Evolutionary conservation across 2,888 invertebrate species (phyloP), one percentile per base, ranked within the genome.

Genomic region (Endotricha flammealis): DNA sequence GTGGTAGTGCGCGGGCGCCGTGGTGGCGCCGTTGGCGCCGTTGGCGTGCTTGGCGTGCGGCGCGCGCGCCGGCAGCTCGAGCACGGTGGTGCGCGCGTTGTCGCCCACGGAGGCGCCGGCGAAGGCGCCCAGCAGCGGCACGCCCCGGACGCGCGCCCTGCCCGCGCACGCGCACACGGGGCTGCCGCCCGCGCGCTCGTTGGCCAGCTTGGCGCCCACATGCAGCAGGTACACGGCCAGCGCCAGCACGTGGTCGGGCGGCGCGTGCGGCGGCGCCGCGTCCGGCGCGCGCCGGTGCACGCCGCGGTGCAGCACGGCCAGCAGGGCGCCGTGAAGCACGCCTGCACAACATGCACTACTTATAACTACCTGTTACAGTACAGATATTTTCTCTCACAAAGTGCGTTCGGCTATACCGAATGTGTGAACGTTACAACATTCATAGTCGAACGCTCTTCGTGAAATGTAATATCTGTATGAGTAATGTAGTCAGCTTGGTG

Each of bases 191-290:
- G 62, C 59, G 1, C 50, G 49, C 55, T 77, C 79, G 24, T 63
- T 64, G 44, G 74, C 77, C 36, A 75, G 66, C 44, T 75, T 88
- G 4, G 95, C 90, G 16, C 95, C 93, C 73, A 96, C 92, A 73
- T 96, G 95, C 42, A 98, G 83, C 39, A 98, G 89, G 73, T 95
- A 97, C 9, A 97, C 88, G 31, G 94, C 91, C 39, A 97, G 83
- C 35, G 96, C 95, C 56, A 97, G 89, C 54, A 96, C 91, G 74
- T 96, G 95, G 77, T 98, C 98, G 29, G 95, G 72, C 48, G 69
- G 70, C 39, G 72, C 64, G 44, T 54, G 90, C 90, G 62, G 93
- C 90, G 43, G 93, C 91, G 67, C 93, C 91, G 92, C 59, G 24
- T 65, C 53, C 57, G 49, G 94, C 93, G 49, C 48, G 39, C 64